Percentiles rank a stretch among this genome's conserved stretches.
These are phyloP conservation scores for Pterois miles DNA, from an alignment of 2,797 vertebrate genomes.

Conservation along the genomic window DNA sequence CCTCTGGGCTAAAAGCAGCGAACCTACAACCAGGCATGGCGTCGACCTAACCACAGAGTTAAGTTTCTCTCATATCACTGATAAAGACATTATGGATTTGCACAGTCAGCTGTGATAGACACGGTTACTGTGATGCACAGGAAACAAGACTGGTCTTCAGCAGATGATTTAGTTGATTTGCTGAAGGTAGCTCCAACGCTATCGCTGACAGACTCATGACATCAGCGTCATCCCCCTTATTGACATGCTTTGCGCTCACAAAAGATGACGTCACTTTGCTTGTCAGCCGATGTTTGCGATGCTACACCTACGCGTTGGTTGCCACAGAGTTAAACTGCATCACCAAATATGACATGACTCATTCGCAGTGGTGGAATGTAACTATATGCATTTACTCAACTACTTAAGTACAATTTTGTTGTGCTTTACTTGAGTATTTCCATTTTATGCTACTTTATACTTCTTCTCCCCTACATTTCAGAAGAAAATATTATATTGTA, in stretches of 20 bases:
- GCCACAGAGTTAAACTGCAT: not conserved
- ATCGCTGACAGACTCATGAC: slow-evolving; percentile 40
- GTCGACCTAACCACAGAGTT: not conserved
- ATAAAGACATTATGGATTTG: slow-evolving; percentile 40
- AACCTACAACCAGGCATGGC: not conserved
- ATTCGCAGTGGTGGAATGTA: not conserved
- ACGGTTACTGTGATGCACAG: slow-evolving; percentile 21
- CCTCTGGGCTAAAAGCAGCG: slow-evolving; percentile 10
- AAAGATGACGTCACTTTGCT: not conserved
- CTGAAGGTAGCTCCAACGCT: slow-evolving; percentile 3
- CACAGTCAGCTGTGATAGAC: slow-evolving; percentile 46
- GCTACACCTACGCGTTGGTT: not conserved
- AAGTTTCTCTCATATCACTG: slow-evolving; percentile 18
- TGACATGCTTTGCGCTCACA: slow-evolving; percentile 11
- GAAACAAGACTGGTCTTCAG: slow-evolving; percentile 22
- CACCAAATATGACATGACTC: slow-evolving; percentile 20
- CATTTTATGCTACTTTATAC: too few relatives aligned
- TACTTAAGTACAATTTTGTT: too few relatives aligned
- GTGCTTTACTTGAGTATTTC: too few relatives aligned
- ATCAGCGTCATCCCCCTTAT: not conserved
- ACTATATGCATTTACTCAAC: too few relatives aligned
- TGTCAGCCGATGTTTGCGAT: not conserved
- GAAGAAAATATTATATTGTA: too few relatives aligned
- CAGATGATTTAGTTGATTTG: slow-evolving; percentile 50
- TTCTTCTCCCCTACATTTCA: too few relatives aligned